Base-by-base conservation (phyloP, 2,113 vertebrate species). In the Anarhynchus alexandrinus region DNA sequence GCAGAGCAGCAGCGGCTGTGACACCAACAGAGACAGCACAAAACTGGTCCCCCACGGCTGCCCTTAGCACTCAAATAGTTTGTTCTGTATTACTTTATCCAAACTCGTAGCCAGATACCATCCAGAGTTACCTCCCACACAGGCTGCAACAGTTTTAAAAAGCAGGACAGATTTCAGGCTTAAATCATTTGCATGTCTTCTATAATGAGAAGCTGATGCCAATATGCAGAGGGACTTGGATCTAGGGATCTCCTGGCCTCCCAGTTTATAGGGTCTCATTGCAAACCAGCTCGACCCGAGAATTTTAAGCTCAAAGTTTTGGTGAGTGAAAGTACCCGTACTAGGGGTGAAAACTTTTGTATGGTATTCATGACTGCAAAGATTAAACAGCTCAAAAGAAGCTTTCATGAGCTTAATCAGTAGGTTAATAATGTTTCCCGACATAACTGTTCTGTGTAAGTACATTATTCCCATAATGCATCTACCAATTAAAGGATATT, bases 371-470 rank as follows among this genome's bases (percentile, higher is more conserved):
- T 6, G 65, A 27, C 47, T 64, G 49, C 43, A 61, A 82, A 62
- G 85, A 88, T 81, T 45, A 67, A 78, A 58, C 32, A 64, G 74
- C 90, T 82, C 92, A 36, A 57, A 36, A 81, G 66, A 8, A 47
- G 78, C 65, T 95, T 66, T 81, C 52, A 47, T 34, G 62, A 86
- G 92, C 79, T 79, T 27, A 38, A 82, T 49, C 87, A 71, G 74
- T 0, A 94, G 71, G 88, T 89, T 90, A 92, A 91, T 82, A 82
- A 89, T 26, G 57, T 66, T 82, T 82, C 88, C 88, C 54, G 62
- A 81, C 59, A 67, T 19, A 66, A 72, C 73, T 47, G 67, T 45
- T 80, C 16, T 6, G 29, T 74, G 21, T 12, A 51, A 57, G 30
- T 36, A 71, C 0, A 5, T 73, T 57, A 89, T 95, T 90, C 64